Base-by-base conservation (phyloP, 2,797 vertebrate genomes). In the Mallotus villosus region DNA sequence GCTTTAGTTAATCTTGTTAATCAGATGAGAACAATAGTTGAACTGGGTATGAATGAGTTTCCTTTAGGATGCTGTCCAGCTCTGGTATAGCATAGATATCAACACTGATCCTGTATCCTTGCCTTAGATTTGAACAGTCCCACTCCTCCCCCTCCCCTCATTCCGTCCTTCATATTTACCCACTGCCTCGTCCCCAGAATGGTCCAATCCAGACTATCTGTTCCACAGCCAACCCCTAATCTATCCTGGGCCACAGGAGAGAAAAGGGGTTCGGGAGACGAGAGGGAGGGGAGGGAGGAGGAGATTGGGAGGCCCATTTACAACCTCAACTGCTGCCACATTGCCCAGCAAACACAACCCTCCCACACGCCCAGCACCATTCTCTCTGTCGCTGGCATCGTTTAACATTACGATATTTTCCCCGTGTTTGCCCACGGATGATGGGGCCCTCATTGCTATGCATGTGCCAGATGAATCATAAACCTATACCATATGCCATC, bases 401-500 rank as follows among this genome's bases (percentile, higher is more conserved):
- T 88, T 89, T 87, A 90, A 88, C 91, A 88, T 90, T 87, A 89
- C 75, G 82, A 88, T 91, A 91, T 94, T 95, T 93, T 92, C 73
- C 89, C 91, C 73, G 85, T 92, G 90, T 95, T 95, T 96, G 93
- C 91, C 89, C 90, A 93, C 89, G 90, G 92, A 94, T 95, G 94
- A 95, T 88, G 90, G 80, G 81, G 91, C 90, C 90, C 94, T 92
- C 92, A 90, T 93, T 94, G 94, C 94, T 93, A 93, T 95, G 94
- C 91, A 82, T 91, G 92, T 94, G 95, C 95, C 96, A 98, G 97
- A 97, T 97, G 96, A 97, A 95, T 96, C 95, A 93, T 98, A 97
- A 99, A 98, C 96, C 96, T 97, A 92, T 92, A 96, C 97, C 97
- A 97, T 98, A 98, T 98, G 97, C 93, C 95, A 78, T 89, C 88